Base-by-base conservation (phyloP, 2,113 vertebrate genomes). In the Microtus oregoni region DNA sequence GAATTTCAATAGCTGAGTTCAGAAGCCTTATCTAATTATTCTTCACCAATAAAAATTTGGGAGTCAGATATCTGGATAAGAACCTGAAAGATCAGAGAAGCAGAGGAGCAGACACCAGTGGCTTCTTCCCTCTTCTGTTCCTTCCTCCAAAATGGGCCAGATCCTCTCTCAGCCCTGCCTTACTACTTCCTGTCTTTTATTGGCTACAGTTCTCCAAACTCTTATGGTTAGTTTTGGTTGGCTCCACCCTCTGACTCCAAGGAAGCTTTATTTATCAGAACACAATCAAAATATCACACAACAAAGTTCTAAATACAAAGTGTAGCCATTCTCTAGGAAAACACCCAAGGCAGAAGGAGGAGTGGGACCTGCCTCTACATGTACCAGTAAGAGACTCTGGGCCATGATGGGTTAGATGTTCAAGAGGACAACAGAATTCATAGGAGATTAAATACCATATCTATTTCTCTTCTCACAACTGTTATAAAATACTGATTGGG, bases 1-100 rank as follows among this genome's bases (percentile, higher is more conserved):
- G 58, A 89, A 83, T 93, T 93, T 83, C 83, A 93, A 32, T 52
- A 93, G 28, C 8, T 82, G 26, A 92, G 67, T 70, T 72, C 35
- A n/a, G 70, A 72, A n/a, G 7, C 17, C 17, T n/a, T 20, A 72
- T n/a, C 35, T 72, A 72, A n/a, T n/a, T n/a, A n/a, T 19, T 72
- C 35, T 20, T 72, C 8, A n/a, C 7, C 17, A 72, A 38, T 20
- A 38, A 72, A n/a, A 72, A 72, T n/a, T n/a, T 19, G 15, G 35
- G 35, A 19, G n/a, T 72, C 35, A 72, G 35, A 38, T 38, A 72
- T 20, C 20, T 8, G 17, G 35, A 20, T 72, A 72, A 20, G 35
- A 72, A 72, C 7, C 70, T 72, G 70, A 38, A 72, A 38, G 70
- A 38, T 38, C 70, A 72, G 35, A 72, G 70, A 72, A 38, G 35